Percentiles rank a stretch among this genome's conserved stretches.
Conservation (phyloP, 2,797 vertebrate species). For the Macropodus opercularis region DNA sequence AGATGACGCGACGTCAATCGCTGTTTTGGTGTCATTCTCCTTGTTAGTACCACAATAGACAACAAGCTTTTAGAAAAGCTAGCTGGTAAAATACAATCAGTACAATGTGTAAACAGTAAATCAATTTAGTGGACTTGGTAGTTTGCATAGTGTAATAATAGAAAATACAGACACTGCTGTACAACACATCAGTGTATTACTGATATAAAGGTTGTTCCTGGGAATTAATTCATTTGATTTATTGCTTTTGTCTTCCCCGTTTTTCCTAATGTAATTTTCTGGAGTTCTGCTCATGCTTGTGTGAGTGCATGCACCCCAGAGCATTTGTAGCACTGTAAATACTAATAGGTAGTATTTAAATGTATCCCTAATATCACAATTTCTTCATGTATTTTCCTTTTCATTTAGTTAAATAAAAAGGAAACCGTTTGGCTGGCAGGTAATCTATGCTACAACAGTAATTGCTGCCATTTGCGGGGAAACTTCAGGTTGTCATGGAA, state of each 20-base stretch:
- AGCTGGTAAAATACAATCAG: not conserved
- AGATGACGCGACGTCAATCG: slow-evolving; percentile 11
- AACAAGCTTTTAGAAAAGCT: not conserved
- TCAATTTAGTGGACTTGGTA: no score
- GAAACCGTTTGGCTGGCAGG: not conserved
- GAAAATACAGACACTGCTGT: not conserved
- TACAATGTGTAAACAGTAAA: slow-evolving; percentile 5
- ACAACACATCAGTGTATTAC: not conserved
- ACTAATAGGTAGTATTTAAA: not conserved
- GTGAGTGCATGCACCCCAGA: not conserved
- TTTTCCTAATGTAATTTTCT: not conserved
- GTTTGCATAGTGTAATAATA: slow-evolving; percentile 4
- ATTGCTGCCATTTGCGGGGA: slow-evolving; percentile 2
- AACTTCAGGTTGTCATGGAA: not conserved
- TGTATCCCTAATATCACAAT: no score
- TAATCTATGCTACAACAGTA: not conserved
- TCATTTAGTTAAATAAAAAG: not conserved
- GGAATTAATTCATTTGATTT: not conserved
- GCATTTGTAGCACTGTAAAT: not conserved
- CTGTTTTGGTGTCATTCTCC: no score
- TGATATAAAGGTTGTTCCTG: not conserved
- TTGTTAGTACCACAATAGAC: slow-evolving; percentile 11
- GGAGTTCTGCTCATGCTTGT: no score
- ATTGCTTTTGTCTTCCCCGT: not conserved
- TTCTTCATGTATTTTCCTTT: not conserved